These are phyloP conservation scores for Xestobium rufovillosum DNA, from an alignment of 2,888 invertebrate species.

Conservation along the genomic window DNA sequence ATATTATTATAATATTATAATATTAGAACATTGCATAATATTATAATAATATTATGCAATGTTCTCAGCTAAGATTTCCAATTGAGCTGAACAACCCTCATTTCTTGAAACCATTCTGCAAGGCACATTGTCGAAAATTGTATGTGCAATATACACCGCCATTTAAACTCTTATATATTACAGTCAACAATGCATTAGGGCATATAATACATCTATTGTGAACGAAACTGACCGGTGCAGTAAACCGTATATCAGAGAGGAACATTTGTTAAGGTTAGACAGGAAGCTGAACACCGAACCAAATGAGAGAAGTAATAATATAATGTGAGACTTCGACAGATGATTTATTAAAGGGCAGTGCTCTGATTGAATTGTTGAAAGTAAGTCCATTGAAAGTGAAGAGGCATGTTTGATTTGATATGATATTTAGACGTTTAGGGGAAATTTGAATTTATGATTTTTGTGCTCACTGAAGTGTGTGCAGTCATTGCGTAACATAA, in stretches of 20 bases:
- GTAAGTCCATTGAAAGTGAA: conserved; percentile 17
- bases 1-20: neutral
- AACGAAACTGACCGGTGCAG: conserved; percentile 36
- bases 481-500: too few species aligned
- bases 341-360: conserved; percentile 38
- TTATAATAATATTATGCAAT: neutral
- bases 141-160: neutral
- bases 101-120: neutral
- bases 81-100: too few species aligned
- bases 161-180: neutral
- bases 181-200: neutral
- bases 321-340: conserved; percentile 37
- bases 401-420: conserved; percentile 17
- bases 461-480: conserved; percentile 16
- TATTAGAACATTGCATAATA: too few species aligned
- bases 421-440: conserved; percentile 22
- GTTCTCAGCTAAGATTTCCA: neutral
- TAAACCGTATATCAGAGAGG: conserved; percentile 27
- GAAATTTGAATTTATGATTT: conserved; percentile 17
- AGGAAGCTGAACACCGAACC: conserved; percentile 40
- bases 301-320: conserved; percentile 37
- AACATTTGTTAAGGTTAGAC: conserved; percentile 23
- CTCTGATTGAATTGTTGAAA: conserved; percentile 26
- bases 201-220: conserved; percentile 18
- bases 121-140: neutral